Conservation (phyloP, 2,797 vertebrate species). For the Siniperca scherzeri region DNA sequence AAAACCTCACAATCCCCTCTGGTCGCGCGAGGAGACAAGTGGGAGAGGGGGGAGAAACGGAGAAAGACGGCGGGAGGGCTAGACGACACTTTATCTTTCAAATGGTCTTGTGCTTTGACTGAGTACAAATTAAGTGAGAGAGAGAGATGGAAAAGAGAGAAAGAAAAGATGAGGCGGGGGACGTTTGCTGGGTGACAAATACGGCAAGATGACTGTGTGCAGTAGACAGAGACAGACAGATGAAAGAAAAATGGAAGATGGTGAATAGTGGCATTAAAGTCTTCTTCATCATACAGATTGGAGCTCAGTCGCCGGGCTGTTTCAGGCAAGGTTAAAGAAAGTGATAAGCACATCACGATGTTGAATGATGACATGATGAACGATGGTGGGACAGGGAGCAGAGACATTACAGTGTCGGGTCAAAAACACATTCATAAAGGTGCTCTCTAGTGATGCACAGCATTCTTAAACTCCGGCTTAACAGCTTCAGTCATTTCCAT, state of each 20-base stretch:
- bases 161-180: constrained; percentile 37
- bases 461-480: background rate
- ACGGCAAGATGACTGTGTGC: constrained; percentile 19
- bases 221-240: constrained; percentile 44
- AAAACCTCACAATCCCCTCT: constrained; percentile 72
- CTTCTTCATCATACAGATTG: constrained; percentile 48
- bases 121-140: constrained; percentile 52
- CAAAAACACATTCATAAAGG: constrained; percentile 27
- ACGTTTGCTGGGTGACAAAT: constrained; percentile 30
- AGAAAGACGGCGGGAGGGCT: constrained; percentile 6
- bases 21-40: constrained; percentile 34
- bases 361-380: constrained; percentile 41
- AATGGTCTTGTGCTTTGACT: constrained; percentile 56
- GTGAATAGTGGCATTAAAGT: constrained; percentile 35
- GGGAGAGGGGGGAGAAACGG: background rate
- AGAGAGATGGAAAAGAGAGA: constrained; percentile 14
- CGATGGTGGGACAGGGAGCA: constrained; percentile 23
- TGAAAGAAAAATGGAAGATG: constrained; percentile 40
- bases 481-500: constrained; percentile 13
- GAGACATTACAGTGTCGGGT: constrained; percentile 43
- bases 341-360: constrained; percentile 25
- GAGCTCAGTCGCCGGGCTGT: constrained; percentile 21
- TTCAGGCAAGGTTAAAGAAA: constrained; percentile 50
- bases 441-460: background rate
- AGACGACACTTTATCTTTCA: constrained; percentile 59